Base-by-base conservation (phyloP, 1,140 invertebrate genomes). In the Cherax quadricarinatus region DNA sequence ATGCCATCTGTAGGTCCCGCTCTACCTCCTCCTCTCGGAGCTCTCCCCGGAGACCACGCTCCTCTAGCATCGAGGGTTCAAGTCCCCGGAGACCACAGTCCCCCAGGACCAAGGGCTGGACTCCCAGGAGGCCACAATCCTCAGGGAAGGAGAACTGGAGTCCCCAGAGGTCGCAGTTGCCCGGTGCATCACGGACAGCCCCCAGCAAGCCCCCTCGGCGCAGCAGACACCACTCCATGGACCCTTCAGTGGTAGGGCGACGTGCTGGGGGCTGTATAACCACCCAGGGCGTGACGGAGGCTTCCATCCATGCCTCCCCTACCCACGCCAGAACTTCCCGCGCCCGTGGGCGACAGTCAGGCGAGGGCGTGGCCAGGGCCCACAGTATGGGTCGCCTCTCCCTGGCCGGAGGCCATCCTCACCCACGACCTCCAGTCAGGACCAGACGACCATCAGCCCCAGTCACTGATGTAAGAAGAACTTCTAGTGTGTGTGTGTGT, bases 21-120 rank as follows among this genome's bases (percentile, higher is more conserved):
- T 94, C 93, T 41, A 91, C 93, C 10, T 91, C 89, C 62, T 94
- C 93, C 53, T 94, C 93, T 53, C 79, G 93, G 48, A 88, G 91
- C 21, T 92, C 93, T 18, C 21, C 75, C 9, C 79, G 86, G 5
- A 70, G 88, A 9, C 53, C 24, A 12, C 78, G 86, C 70, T 70
- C 79, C 51, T 66, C 89, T 16, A 87, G 86, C 51, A 62, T n/a
- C 24, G 66, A 88, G 88, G 41, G 81, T 24, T 18, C 73, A 0
- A 21, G 4, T 16, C 62, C 62, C 5, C 62, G 18, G 1, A 4
- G n/a, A n/a, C 60, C 14, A 51, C 49, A 66, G 48, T 60, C 73
- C 57, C 48, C 73, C 51, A 57, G 53, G 9, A 57, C 53, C 14
- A 14, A 5, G 21, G 62, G 73, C 10, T 62, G 91, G 9, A 91